phyloP scores from a whole-genome alignment of 2,113 vertebrate genomes.

The Phyllostomus discolor region DNA sequence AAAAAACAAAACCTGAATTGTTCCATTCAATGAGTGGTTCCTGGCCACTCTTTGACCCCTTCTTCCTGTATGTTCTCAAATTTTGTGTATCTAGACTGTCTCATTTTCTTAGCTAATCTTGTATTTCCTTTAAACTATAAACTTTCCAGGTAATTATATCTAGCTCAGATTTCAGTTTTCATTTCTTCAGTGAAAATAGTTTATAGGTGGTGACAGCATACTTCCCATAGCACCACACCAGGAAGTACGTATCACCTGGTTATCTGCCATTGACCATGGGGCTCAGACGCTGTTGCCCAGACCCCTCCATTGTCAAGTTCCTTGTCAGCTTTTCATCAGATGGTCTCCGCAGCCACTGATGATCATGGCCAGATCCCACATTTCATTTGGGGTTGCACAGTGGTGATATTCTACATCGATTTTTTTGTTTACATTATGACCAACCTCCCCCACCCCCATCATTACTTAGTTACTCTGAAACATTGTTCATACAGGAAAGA shows the following conservation, averaged over 20 bases:
- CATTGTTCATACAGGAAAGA: not conserved
- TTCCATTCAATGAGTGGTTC: not conserved
- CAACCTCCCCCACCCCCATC: not conserved
- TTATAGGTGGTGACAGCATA: not conserved
- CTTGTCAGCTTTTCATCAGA: not conserved
- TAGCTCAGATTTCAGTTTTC: not conserved
- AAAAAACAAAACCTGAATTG: not conserved
- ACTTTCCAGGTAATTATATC: not conserved
- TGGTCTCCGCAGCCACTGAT: not conserved
- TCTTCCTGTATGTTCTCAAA: not conserved
- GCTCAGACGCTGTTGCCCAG: not conserved
- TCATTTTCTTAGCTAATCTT: not conserved
- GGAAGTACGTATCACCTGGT: not conserved
- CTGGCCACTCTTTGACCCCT: not conserved
- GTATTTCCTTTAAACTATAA: not conserved
- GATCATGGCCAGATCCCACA: not conserved
- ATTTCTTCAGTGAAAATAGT: not conserved
- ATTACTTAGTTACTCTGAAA: conserved; percentile 7
- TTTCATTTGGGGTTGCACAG: not conserved
- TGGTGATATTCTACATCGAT: not conserved
- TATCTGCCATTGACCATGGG: not conserved
- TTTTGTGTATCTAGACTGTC: not conserved
- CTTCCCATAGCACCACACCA: not conserved
- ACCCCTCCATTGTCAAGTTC: not conserved
- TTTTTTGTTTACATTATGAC: not conserved